Conservation (phyloP, 2,797 vertebrate genomes). For the Poecilia gillii region DNA sequence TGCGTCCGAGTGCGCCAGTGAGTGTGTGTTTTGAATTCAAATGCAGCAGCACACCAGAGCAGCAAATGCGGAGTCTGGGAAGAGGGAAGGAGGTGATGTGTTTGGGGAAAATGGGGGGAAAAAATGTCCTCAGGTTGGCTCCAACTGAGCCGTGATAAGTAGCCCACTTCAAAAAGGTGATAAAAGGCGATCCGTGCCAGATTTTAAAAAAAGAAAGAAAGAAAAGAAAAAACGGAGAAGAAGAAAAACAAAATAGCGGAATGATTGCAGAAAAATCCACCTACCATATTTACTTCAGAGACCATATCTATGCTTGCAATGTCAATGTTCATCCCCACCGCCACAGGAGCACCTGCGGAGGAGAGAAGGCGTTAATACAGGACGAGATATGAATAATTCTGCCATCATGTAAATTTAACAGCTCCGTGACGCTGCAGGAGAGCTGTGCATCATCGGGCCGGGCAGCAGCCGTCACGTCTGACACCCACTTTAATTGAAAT, state of each 20-base stretch:
- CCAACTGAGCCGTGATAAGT: slow-evolving; percentile 46
- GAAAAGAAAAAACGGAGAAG: neutral
- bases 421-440: slow-evolving; percentile 70
- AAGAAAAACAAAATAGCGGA: neutral
- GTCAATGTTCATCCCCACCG: slow-evolving; percentile 98
- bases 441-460: slow-evolving; percentile 49
- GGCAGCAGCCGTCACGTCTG: slow-evolving; percentile 29
- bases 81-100: slow-evolving; percentile 62
- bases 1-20: slow-evolving; percentile 81
- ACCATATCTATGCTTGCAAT: slow-evolving; percentile 99
- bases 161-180: slow-evolving; percentile 32
- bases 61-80: slow-evolving; percentile 72
- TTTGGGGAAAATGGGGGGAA: slow-evolving; percentile 10
- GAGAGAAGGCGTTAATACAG: slow-evolving; percentile 51
- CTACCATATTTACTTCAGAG: slow-evolving; percentile 99
- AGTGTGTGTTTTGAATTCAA: slow-evolving; percentile 86
- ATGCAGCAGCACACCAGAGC: slow-evolving; percentile 78
- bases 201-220: slow-evolving; percentile 21
- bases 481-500: slow-evolving; percentile 40
- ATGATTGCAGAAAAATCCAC: slow-evolving; percentile 70
- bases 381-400: slow-evolving; percentile 45
- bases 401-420: slow-evolving; percentile 65
- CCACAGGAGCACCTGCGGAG: slow-evolving; percentile 93
- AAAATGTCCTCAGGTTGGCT: neutral
- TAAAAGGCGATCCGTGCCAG: slow-evolving; percentile 26